Conservation (phyloP, 2,888 invertebrate genomes). For the Parapristionchus giblindavisi region DNA sequence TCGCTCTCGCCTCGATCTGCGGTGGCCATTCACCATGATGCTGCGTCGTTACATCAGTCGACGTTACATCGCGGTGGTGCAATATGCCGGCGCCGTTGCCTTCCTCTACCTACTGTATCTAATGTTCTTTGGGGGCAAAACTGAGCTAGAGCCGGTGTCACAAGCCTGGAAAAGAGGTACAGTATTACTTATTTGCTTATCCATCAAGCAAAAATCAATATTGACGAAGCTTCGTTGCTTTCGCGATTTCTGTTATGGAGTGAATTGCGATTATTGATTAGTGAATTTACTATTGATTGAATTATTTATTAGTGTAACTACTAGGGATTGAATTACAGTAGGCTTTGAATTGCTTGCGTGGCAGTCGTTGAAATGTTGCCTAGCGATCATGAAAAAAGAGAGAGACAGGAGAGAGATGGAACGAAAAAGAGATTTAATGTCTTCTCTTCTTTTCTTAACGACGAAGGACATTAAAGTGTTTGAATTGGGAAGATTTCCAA, state of each 20-base stretch:
- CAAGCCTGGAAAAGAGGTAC: slow-evolving; percentile 4
- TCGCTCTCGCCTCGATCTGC: slow-evolving; percentile 4
- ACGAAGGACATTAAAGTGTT: neutral
- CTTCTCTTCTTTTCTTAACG: neutral
- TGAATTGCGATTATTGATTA: too few species aligned
- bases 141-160: too few species aligned
- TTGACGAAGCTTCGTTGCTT: neutral
- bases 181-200: neutral
- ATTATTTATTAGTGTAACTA: too few species aligned
- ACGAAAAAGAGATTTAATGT: too few species aligned
- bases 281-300: too few species aligned
- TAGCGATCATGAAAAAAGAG: too few species aligned
- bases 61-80: slow-evolving; percentile 48
- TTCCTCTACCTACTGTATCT: slow-evolving; percentile 51
- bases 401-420: too few species aligned
- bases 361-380: too few species aligned
- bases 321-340: too few species aligned
- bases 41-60: slow-evolving; percentile 51
- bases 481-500: too few species aligned
- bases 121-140: slow-evolving; percentile 38
- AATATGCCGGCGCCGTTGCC: slow-evolving; percentile 48
- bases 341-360: too few species aligned
- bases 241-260: too few species aligned
- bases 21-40: slow-evolving; percentile 43
- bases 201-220: neutral